Base-by-base conservation (phyloP, 2,888 invertebrate species). In the Adelphocoris suturalis region DNA sequence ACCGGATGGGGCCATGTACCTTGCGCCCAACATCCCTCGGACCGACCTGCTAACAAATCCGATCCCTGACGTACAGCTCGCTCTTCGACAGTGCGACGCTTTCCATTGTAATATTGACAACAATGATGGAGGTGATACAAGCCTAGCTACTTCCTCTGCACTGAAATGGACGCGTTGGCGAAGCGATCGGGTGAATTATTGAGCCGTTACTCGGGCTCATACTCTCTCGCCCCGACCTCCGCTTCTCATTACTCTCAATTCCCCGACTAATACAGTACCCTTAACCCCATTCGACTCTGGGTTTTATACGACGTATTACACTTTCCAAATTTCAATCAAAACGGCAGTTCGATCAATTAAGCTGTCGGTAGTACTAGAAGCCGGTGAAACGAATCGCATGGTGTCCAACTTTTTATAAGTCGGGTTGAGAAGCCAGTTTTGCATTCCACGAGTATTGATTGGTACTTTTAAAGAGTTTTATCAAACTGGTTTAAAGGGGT, bases 41-140 rank as follows among this genome's bases (percentile, higher is more conserved):
- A 2, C 37, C 37, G 37, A 37, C 76, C 37, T 27, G 27, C 12
- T 76, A 19, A 14, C 9, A 28, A 19, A 80, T 23, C 12, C 19
- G n/a, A 37, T 47, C 48, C 13, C 80, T 80, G 80, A 48, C 80
- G 23, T 27, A 68, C 23, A 23, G 68, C 19, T 23, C 68, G 0
- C 57, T n/a, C 68, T 19, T 68, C 23, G 68, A 68, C 68, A 68
- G 12, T 68, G 12, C 5, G 23, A 68, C 12, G 23, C 68, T 68
- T 68, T 68, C 78, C 78, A 78, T 78, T 78, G 78, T 78, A 78
- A 78, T 47, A 78, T 78, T 78, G 78, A 78, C 78, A 19, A 46
- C 78, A 46, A 78, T 78, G 78, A 78, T 78, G 78, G 78, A 78
- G 78, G 37, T 78, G 76, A 23, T 76, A 78, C 78, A 78, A 46